phyloP scores from a whole-genome alignment of 2,888 invertebrate species.

The Clivina fossor region DNA sequence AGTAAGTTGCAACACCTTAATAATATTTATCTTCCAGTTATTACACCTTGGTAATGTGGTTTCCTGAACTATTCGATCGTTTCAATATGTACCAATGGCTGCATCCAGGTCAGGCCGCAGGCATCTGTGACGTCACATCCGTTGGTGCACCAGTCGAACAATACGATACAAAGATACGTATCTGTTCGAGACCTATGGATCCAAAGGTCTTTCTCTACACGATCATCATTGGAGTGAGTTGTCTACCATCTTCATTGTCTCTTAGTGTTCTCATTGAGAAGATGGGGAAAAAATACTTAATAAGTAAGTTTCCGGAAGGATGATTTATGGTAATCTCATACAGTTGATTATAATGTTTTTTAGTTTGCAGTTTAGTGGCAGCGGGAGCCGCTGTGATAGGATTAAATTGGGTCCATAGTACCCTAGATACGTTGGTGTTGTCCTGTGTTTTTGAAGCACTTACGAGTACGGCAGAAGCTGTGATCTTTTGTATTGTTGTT shows the following conservation, averaged over 20 bases:
- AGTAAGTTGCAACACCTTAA: too few relatives aligned
- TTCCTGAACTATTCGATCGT: constrained; percentile 68
- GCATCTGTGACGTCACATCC: constrained; percentile 60
- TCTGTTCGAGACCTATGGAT: constrained; percentile 52
- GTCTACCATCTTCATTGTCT: constrained; percentile 59
- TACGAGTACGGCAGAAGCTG: constrained; percentile 63
- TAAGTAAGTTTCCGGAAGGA: constrained; percentile 52
- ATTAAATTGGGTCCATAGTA: constrained; percentile 59
- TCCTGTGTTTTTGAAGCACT: constrained; percentile 63
- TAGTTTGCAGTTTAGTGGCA: constrained; percentile 60
- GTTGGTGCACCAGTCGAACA: constrained; percentile 47
- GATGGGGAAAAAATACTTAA: constrained; percentile 60
- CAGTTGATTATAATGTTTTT: constrained; percentile 45
- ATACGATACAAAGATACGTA: constrained; percentile 18
- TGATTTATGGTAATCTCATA: neutral
- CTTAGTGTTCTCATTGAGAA: constrained; percentile 62
- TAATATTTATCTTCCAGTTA: too few relatives aligned
- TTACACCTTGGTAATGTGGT: constrained; percentile 69
- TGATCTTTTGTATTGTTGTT: constrained; percentile 62
- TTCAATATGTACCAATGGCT: constrained; percentile 58
- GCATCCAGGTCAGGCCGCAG: constrained; percentile 54
- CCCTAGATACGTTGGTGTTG: constrained; percentile 57
- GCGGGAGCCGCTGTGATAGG: constrained; percentile 60
- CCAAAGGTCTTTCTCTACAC: constrained; percentile 60
- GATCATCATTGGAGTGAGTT: constrained; percentile 60